Evolutionary conservation across 2,888 invertebrate species (phyloP), one percentile per base, ranked within the genome.

Genomic region (Hylaea fasciaria): DNA sequence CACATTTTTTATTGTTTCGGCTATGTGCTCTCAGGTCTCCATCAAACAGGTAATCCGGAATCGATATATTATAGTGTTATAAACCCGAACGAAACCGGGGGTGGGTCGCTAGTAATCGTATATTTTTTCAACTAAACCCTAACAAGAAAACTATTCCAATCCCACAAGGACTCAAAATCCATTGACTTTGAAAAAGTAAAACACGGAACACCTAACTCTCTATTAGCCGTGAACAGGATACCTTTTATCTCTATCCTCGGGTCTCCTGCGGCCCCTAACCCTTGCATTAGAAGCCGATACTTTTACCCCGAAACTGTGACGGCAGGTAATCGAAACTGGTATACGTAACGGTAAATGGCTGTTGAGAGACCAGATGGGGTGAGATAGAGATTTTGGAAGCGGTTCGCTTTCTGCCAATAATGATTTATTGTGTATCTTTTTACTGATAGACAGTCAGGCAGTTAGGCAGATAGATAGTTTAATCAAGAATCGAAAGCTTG

Each of bases 311-410:
- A 77, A 72, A 71, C 79, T 76, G 71, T 82, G 86, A 86, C 83
- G 81, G 81, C 82, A 81, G 73, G 85, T 86, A 86, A 86, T 86
- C 86, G 86, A 86, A 87, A 85, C 73, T 77, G 80, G 79, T 81
- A 81, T 22, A 22, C 5, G 77, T 72, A 75, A 68, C 75, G 71
- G 75, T 67, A 78, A 85, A 88, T 82, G 80, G 80, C 72, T 76
- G 77, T 65, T 82, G 58, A 57, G 86, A 85, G 86, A 83, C 73
- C 64, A 55, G 54, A 55, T 55, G 55, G 41, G 14, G 14, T 35
- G 55, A 51, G 16, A 55, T 55, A 60, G 29, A 57, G 16, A 60
- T 12, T 2, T 0, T 55, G 50, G 60, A 60, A 50, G 60, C 41
- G 55, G 12, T 49, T 44, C 17, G 16, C 16, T 17, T 37, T n/a